These are phyloP conservation scores for Elegia similella DNA, from an alignment of 2,888 invertebrate species.

Conservation along the genomic window DNA sequence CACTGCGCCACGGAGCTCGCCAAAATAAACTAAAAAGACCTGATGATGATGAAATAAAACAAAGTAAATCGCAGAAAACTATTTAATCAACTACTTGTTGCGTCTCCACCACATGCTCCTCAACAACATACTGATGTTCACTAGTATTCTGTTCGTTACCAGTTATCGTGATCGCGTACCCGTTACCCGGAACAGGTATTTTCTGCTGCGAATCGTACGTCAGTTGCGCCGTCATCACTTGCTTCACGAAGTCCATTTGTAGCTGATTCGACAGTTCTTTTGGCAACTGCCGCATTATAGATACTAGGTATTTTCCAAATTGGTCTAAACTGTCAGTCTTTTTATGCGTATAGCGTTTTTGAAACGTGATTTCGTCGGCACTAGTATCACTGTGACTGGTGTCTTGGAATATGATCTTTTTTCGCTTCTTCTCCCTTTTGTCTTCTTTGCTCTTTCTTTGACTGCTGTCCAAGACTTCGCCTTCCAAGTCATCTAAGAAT, in stretches of 20 bases:
- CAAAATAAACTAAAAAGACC: too few species aligned
- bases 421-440: background rate
- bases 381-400: background rate
- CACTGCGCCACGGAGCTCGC: too few species aligned
- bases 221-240: conserved; percentile 27
- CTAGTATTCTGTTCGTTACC: conserved; percentile 29
- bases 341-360: conserved; percentile 25
- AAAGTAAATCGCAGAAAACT: background rate
- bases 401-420: background rate
- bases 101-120: background rate
- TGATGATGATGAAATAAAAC: background rate
- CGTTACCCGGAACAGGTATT: background rate
- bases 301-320: conserved; percentile 43
- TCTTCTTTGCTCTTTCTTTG: conserved; percentile 8
- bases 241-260: conserved; percentile 44
- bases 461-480: conserved; percentile 18
- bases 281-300: conserved; percentile 44
- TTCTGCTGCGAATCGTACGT: conserved; percentile 11
- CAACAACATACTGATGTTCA: background rate
- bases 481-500: conserved; percentile 30
- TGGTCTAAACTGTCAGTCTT: conserved; percentile 34
- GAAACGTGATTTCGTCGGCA: conserved; percentile 23
- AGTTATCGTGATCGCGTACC: conserved; percentile 27
- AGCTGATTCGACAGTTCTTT: conserved; percentile 36
- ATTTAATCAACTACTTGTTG: background rate